These are phyloP conservation scores for Sanderia malayensis DNA, from an alignment of 30 jellyfish, hydroid and myxozoan genomes.

Conservation along the genomic window DNA sequence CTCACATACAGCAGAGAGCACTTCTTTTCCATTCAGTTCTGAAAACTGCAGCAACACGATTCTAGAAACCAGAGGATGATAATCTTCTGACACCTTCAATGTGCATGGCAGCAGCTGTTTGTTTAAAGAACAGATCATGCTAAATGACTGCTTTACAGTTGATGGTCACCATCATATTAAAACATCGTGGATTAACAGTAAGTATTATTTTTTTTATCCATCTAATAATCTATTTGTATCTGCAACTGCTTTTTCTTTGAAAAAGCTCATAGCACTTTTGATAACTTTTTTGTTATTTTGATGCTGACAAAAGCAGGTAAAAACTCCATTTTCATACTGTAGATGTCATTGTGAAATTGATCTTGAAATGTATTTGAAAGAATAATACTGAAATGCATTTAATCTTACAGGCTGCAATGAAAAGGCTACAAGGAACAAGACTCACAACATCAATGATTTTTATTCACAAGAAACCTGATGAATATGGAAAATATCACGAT, in stretches of 20 bases:
- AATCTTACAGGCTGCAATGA: slow-evolving; percentile 1
- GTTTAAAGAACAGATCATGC: not conserved
- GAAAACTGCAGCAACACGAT: not conserved
- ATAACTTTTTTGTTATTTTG: too few species aligned
- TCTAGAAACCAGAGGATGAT: not conserved
- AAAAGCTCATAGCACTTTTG: too few species aligned
- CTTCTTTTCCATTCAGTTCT: not conserved
- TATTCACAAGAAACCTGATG: not conserved
- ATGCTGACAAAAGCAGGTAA: too few species aligned
- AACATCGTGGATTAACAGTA: not conserved
- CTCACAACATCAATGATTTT: not conserved
- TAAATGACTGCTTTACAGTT: not conserved
- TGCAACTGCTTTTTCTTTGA: too few species aligned
- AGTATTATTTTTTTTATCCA: not conserved
- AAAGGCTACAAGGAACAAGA: not conserved
- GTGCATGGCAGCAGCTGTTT: too few species aligned
- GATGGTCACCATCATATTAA: not conserved
- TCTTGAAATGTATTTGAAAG: too few species aligned
- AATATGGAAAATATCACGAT: not conserved
- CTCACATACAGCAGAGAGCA: not conserved
- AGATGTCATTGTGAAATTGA: too few species aligned
- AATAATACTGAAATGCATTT: too few species aligned
- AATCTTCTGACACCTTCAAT: not conserved
- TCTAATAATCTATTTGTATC: too few species aligned
- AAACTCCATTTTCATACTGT: too few species aligned